Base-by-base conservation (phyloP, 2,113 vertebrate species). In the Albula glossodonta region DNA sequence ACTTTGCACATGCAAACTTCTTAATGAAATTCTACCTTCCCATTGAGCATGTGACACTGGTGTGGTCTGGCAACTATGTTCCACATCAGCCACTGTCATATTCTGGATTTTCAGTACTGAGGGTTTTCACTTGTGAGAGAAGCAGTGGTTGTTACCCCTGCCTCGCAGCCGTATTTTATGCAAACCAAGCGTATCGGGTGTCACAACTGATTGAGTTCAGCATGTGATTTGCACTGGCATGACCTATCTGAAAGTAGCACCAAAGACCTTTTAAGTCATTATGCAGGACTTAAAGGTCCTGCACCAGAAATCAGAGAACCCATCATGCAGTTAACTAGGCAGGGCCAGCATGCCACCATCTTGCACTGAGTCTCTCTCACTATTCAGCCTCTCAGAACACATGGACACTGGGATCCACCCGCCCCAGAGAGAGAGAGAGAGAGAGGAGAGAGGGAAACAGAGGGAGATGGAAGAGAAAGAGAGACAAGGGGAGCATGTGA, bases 391-490 rank as follows among this genome's bases (percentile, higher is more conserved):
- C 25, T 49, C 49, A 12, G 4, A 11, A 48, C 49, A 31, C 49
- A 79, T 50, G 78, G 49, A 25, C 25, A 50, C 25, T 10, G 31
- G 74, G 22, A 22, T 89, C 84, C 90, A 85, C 91, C 79, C 82
- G 19, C 60, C 77, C 87, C 79, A 74, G 19, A 85, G 85, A 89
- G 4, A 56, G 53, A 86, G 84, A 74, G 88, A 88, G 84, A 80
- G 87, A 0, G 31, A 81, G 0, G 10, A n/a, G 79, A 66, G 57
- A 60, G n/a, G 83, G 82, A 86, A 49, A 82, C 85, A 82, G 31
- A 88, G n/a, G 17, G 56, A 78, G 63, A 53, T 10, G 81, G 79
- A 57, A 78, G 19, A 8, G 31, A 56, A 56, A 7, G 7, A 56
- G 53, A 56, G 53, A 56, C 31, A 41, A 41, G 31, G 31, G 31